Base-by-base conservation (phyloP, 2,113 vertebrate genomes). In the Podarcis raffonei region DNA sequence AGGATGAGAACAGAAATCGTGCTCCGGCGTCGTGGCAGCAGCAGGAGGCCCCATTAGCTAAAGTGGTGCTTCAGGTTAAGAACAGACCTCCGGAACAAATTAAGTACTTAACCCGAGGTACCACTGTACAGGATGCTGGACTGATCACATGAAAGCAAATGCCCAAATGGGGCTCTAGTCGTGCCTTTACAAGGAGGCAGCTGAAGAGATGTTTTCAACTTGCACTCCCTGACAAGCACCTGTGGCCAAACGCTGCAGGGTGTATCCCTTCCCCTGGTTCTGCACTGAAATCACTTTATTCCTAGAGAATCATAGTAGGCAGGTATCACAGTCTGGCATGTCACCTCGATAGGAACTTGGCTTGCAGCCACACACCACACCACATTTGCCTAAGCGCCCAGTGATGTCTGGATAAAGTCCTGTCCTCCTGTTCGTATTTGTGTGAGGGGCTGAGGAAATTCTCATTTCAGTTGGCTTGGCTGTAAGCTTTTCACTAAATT, bases 401-500 rank as follows among this genome's bases (percentile, higher is more conserved):
- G 23, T 77, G 37, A 0, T 75, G 53, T 74, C 15, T 89, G 3
- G 42, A 65, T 75, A 13, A 6, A 71, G 39, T 76, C 79, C 27
- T 79, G 11, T 16, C 32, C 59, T 16, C 32, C 59, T 25, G 37
- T 68, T 83, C 39, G 37, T 83, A 68, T 83, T 42, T 59, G 2
- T 88, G 84, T 39, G 80, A 59, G 85, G 57, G 57, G 15, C 27
- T 83, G 53, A 18, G 66, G n/a, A 42, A 32, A 32, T 78, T 48
- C 3, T 86, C 81, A 85, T 83, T 12, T n/a, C 71, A 81, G 59
- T 53, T 87, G 84, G 81, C 74, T 77, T 78, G 75, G 66, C 39
- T 59, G 18, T 86, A 82, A 87, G 4, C n/a, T 84, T 84, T 87
- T n/a, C 27, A 83, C 4, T 87, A 90, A 75, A 81, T 92, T 89